Evolutionary conservation across 2,113 vertebrate species (phyloP).

Genomic region (Hirundichthys speculiger): DNA sequence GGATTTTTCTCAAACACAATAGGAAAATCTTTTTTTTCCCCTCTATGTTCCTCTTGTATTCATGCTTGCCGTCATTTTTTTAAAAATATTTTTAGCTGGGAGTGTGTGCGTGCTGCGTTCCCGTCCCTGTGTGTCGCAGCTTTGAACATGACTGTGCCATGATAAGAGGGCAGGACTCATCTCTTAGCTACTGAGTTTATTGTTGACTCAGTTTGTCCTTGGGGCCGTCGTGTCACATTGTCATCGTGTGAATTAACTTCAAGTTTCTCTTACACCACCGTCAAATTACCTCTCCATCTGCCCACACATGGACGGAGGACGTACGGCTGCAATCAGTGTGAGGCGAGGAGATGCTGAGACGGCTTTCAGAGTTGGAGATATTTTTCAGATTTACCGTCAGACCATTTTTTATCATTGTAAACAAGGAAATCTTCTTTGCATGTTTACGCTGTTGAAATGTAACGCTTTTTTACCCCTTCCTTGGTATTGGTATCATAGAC

Average conservation of each 20-base stretch:
- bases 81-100: background rate
- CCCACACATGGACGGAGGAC: constrained; percentile 33
- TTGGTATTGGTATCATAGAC: too few relatives aligned
- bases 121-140: constrained; percentile 5
- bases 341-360: constrained; percentile 8
- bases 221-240: constrained; percentile 38
- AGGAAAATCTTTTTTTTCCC: background rate
- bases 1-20: too few relatives aligned
- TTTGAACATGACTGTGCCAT: constrained; percentile 22
- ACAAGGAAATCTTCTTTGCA: too few relatives aligned
- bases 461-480: too few relatives aligned
- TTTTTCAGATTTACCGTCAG: background rate
- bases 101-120: background rate
- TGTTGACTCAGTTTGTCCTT: constrained; percentile 71
- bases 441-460: too few relatives aligned
- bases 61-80: background rate
- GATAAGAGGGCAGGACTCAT: constrained; percentile 17
- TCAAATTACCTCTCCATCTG: constrained; percentile 49
- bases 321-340: constrained; percentile 22
- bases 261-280: constrained; percentile 43
- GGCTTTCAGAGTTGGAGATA: background rate
- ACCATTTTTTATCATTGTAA: background rate
- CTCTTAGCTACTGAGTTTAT: constrained; percentile 56
- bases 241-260: constrained; percentile 66
- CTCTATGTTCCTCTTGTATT: background rate